phyloP scores from a whole-genome alignment of 2,888 invertebrate genomes.

The Chrysomela aeneicollis region DNA sequence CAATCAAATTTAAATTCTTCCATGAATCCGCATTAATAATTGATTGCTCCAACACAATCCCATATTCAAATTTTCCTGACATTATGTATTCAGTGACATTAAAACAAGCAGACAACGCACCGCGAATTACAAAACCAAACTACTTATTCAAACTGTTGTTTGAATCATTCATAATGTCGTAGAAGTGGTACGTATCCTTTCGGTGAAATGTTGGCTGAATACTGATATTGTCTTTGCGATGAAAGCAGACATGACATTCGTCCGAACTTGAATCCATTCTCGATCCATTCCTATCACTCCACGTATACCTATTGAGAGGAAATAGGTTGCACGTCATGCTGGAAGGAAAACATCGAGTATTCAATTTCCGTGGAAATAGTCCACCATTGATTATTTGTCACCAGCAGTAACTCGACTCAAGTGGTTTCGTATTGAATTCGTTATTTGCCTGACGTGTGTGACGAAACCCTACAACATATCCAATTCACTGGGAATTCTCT shows the following conservation, averaged over 20 bases:
- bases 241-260: background rate
- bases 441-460: background rate
- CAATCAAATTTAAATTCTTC: background rate
- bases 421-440: background rate
- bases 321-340: background rate
- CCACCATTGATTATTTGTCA: constrained; percentile 2
- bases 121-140: constrained; percentile 1
- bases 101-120: background rate
- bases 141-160: background rate
- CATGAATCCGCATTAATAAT: constrained; percentile 1
- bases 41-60: background rate
- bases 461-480: constrained; percentile 5
- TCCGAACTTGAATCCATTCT: background rate
- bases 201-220: background rate
- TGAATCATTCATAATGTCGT: constrained; percentile 2
- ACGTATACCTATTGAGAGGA: background rate
- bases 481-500: background rate
- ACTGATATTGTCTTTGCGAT: background rate
- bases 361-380: background rate
- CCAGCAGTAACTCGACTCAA: background rate
- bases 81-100: background rate
- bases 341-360: background rate
- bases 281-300: background rate
- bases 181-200: constrained; percentile 2
- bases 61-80: background rate